Evolutionary conservation across 2,888 invertebrate species (phyloP), one percentile per base, ranked within the genome.

Genomic region (Polydrusus cervinus): DNA sequence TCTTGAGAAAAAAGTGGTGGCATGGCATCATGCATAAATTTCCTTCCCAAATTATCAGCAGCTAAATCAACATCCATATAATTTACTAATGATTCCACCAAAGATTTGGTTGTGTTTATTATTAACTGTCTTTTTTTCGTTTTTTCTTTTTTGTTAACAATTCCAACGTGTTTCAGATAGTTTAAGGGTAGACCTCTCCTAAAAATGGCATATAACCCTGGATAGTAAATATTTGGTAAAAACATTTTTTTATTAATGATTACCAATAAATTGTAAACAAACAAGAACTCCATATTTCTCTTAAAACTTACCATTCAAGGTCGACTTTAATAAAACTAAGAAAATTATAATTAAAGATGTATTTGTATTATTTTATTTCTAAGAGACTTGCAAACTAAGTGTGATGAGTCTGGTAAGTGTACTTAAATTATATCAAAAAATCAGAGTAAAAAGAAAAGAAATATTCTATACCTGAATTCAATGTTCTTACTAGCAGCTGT

Each of bases 21-120:
- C 69, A 99, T 87, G 3, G 95, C 94, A 86, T 95, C 95, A 82
- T 94, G 93, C 84, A 97, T 93, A 83, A 93, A 96, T 79, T 92
- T 91, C 82, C 93, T 94, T 1, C 94, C 95, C 89, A 98, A 90
- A 87, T 94, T 92, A 87, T 99, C 99, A 1, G 94, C 95, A 14
- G 95, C 95, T 45, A 91, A 90, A 86, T 98, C 95, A 53, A 93
- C 87, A 45, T 93, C 91, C 1, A 92, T 86, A 82, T 92, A 88
- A 40, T 90, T 83, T 65, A 91, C 87, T 57, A 94, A 84, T 81
- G 90, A 90, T 16, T 87, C 85, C 83, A 94, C 89, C 30, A 95
- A 84, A 1, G 87, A 85, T 64, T 88, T 86, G 0, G 93, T 85
- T 70, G 90, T 88, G 7, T 87, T 85, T 6, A 88, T 82, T 75